Conservation (phyloP, 1,140 invertebrate genomes). For the Scaptodrosophila lebanonensis region DNA sequence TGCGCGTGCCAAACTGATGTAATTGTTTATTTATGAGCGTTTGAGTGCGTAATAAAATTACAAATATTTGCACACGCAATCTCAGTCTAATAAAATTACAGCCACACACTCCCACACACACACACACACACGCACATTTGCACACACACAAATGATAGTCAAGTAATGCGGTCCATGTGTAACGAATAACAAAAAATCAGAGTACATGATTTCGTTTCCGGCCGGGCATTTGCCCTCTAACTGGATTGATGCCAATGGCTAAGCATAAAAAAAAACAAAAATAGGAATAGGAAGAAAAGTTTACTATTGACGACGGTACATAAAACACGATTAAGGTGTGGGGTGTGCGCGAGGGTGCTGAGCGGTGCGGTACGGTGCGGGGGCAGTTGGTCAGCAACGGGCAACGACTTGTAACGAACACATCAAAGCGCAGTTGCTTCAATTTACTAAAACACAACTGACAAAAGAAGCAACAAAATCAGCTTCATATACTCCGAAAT, state of each 20-base stretch:
- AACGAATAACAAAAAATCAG: conserved; percentile 59
- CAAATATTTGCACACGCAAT: conserved; percentile 70
- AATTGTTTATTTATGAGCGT: conserved; percentile 74
- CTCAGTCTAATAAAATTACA: neutral
- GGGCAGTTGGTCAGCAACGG: conserved; percentile 3
- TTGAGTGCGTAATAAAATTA: conserved; percentile 75
- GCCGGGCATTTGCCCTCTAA: neutral
- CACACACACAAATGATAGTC: neutral
- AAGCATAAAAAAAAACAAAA: conserved; percentile 8
- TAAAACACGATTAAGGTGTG: conserved; percentile 72
- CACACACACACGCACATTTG: conserved; percentile 6
- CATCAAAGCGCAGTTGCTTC: conserved; percentile 76
- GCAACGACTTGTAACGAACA: conserved; percentile 43
- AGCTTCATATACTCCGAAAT: no score
- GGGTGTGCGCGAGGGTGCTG: no score
- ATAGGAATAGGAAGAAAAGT: conserved; percentile 33
- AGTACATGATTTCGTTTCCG: conserved; percentile 56
- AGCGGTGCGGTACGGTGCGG: neutral
- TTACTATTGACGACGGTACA: conserved; percentile 71
- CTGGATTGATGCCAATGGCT: conserved; percentile 46
- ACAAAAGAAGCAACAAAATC: conserved; percentile 1
- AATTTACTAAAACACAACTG: conserved; percentile 70
- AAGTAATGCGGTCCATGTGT: conserved; percentile 1
- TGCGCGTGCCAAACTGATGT: conserved; percentile 19
- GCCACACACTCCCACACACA: conserved; percentile 2